These are phyloP conservation scores for Mesoclemmys tuberculata DNA, from an alignment of 2,113 vertebrate species.

Conservation along the genomic window DNA sequence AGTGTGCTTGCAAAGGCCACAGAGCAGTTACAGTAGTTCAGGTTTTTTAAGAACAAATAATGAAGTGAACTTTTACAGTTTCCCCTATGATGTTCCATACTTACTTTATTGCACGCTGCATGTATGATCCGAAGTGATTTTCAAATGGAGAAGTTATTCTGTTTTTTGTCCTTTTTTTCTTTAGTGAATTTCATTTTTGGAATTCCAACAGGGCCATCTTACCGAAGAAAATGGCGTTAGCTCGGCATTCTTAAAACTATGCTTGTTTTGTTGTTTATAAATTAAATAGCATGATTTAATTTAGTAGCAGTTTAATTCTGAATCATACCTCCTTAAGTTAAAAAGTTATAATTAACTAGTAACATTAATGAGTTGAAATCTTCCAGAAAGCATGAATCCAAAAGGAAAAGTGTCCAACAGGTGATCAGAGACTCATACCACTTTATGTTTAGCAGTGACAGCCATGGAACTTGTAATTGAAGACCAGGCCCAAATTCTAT, in stretches of 20 bases:
- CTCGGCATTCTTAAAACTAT: not conserved
- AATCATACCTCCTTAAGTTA: slow-evolving; percentile 74
- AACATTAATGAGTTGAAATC: slow-evolving; percentile 78
- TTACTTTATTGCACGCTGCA: not conserved
- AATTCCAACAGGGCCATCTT: not conserved
- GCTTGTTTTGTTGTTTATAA: slow-evolving; percentile 45
- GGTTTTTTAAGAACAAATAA: not conserved
- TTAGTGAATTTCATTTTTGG: not conserved
- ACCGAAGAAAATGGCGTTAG: not conserved
- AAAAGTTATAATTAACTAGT: slow-evolving; percentile 82
- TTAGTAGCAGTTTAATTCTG: slow-evolving; percentile 76
- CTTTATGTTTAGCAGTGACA: not conserved
- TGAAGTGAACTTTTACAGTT: not conserved
- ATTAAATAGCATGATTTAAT: slow-evolving; percentile 86
- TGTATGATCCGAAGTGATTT: not conserved
- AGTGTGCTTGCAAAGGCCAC: not conserved
- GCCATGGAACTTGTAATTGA: not conserved
- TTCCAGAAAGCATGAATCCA: slow-evolving; percentile 81
- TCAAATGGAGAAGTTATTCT: not conserved
- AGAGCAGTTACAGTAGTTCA: not conserved
- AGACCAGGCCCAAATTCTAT: slow-evolving; percentile 42
- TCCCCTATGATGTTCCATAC: accelerated
- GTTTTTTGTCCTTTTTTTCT: not conserved
- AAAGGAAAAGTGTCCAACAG: slow-evolving; percentile 76
- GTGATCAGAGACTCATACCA: slow-evolving; percentile 4